Evolutionary conservation across 1,140 invertebrate species (phyloP), one percentile per base, ranked within the genome.

Genomic region (Camponotus floridanus): DNA sequence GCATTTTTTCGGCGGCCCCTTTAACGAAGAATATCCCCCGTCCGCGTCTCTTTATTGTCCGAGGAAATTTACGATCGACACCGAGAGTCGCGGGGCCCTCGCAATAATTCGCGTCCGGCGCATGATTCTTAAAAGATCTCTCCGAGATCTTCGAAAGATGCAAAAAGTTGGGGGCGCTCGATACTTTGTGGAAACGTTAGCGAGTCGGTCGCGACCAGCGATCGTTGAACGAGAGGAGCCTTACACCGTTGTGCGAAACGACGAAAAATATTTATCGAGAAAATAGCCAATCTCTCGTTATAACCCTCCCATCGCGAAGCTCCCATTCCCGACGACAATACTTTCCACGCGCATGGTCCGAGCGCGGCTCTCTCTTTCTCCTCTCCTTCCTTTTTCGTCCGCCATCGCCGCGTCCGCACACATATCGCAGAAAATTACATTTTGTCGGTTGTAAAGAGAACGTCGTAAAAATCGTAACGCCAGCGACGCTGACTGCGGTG

Each of bases 401-500:
- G 62, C 73, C 76, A 78, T 67, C 76, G 26, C 80, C 71, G 88
- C 70, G 87, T 89, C 83, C 89, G 85, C 78, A 88, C 91, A 92
- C 91, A 92, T 92, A 93, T 93, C 92, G 92, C 85, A 89, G 94
- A 94, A 94, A 94, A 94, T 94, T 93, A 94, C 93, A 94, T 94
- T 95, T 94, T 92, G 92, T 93, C 91, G 93, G 94, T 94, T 94
- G 92, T 94, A 94, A 95, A 95, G 90, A 91, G 87, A 92, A 90
- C 91, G 88, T 94, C 93, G 91, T 94, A 94, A 94, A 95, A 94
- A 94, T 94, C 91, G 91, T 92, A 94, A 92, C 91, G 85, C 90
- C 89, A 90, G 81, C 92, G 91, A 92, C 89, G 91, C 92, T 87
- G 92, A 92, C 92, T 92, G 91, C 88, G 90, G 88, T 87, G 88